Evolutionary conservation across 2,888 invertebrate species (phyloP), one percentile per base, ranked within the genome.

Genomic region (Andrena bicolor): DNA sequence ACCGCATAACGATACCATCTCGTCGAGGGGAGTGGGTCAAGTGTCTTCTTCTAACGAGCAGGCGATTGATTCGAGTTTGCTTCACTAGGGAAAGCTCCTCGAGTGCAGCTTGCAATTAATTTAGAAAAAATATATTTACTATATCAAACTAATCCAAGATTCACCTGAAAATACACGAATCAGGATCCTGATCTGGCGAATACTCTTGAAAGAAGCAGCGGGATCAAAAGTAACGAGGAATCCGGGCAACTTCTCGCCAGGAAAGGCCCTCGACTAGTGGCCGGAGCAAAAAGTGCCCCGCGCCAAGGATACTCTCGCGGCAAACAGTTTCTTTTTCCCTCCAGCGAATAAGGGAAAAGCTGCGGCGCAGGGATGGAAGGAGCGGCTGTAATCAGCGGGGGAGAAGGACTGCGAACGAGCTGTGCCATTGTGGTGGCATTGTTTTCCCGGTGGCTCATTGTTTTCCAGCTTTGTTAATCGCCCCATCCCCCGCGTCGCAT

Each of bases 391-490:
- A 92, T 92, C 92, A 92, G 87, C 86, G 86, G 83, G 86, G 83
- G 84, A 87, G 89, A 91, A 91, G 87, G 87, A 85, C 85, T 83
- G 78, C 82, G 90, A 89, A 87, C 80, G 88, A 86, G 83, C 85
- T 85, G 86, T 86, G 87, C 84, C 85, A 90, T 90, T 90, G 91
- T 89, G 88, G 86, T 76, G 32, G 76, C 88, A 90, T 90, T 91
- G 90, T 91, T 90, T 88, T 76, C 75, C 76, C 81, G 76, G 73
- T 75, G 85, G 82, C 80, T 90, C 89, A 92, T 93, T 92, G 91
- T 93, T 92, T 92, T 89, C 90, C 89, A 88, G 90, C 91, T 90
- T 91, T 91, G 91, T 91, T 92, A 88, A 92, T 93, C 88, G 90
- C 87, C 85, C 82, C 58, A 64, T 30, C 32, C 65, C 72, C 48